These are phyloP conservation scores for Paedocypris sp. DNA, from an alignment of 2,113 vertebrate genomes.

Conservation along the genomic window DNA sequence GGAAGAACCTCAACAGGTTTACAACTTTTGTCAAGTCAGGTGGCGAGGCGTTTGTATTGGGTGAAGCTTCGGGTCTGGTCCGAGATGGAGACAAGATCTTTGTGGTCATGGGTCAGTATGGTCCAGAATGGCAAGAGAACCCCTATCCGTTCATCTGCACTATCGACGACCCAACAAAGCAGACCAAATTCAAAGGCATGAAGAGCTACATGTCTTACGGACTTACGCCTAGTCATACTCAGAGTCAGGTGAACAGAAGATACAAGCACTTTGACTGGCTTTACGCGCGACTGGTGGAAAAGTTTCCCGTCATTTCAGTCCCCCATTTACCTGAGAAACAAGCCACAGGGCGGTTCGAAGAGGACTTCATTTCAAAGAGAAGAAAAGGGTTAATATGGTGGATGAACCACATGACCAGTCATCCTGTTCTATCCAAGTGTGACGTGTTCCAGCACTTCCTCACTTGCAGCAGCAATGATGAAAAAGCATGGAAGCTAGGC, in stretches of 20 bases:
- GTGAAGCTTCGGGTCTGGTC: constrained; percentile 79
- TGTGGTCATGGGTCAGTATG: constrained; percentile 74
- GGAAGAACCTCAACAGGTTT: constrained; percentile 92
- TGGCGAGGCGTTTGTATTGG: constrained; percentile 88
- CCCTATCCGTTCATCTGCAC: constrained; percentile 83
- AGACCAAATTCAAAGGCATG: constrained; percentile 99
- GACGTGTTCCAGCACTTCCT: constrained; percentile 95
- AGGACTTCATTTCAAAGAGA: constrained; percentile 95
- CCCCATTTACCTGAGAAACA: constrained; percentile 94
- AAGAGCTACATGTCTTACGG: constrained; percentile 97
- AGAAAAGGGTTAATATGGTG: constrained; percentile 91
- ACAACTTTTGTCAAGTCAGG: constrained; percentile 93
- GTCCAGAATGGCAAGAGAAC: constrained; percentile 91
- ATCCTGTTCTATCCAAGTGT: constrained; percentile 83
- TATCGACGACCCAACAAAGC: constrained; percentile 94
- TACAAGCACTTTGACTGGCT: constrained; percentile 99
- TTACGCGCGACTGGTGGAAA: constrained; percentile 80
- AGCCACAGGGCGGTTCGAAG: constrained; percentile 90
- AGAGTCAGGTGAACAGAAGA: constrained; percentile 80
- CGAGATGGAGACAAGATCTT: constrained; percentile 84
- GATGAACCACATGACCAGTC: constrained; percentile 98
- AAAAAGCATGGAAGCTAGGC: constrained; percentile 94
- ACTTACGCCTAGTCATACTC: constrained; percentile 82
- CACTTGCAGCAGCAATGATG: constrained; percentile 73
- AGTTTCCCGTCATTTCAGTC: constrained; percentile 91